phyloP scores from a whole-genome alignment of 2,113 vertebrate species.

The Pomatostomus ruficeps region DNA sequence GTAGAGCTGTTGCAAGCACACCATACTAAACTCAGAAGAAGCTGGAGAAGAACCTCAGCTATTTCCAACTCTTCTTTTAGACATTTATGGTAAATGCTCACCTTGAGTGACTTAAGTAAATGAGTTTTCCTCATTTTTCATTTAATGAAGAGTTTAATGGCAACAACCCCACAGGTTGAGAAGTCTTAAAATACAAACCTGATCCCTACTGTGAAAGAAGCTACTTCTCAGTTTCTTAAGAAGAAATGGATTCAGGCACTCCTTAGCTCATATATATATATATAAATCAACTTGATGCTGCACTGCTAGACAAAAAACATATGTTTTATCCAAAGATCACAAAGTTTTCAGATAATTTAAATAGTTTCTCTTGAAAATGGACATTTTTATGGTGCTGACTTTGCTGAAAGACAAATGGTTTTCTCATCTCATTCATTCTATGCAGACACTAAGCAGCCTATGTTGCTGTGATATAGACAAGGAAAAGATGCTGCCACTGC shows the following conservation, averaged over 20 bases:
- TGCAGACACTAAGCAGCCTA: not conserved
- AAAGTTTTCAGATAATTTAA: not conserved
- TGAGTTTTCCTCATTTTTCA: not conserved
- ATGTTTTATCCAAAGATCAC: not conserved
- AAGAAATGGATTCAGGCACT: not conserved
- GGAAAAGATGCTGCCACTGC: not conserved
- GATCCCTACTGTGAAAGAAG: not conserved
- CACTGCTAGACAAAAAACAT: not conserved
- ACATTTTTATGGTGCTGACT: not conserved
- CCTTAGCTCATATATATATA: not conserved
- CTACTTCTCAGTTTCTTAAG: not conserved
- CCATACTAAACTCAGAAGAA: not conserved
- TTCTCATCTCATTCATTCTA: not conserved
- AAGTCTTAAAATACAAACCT: not conserved
- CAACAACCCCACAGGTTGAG: accelerated
- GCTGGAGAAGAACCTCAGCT: not conserved
- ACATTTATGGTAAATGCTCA: not conserved
- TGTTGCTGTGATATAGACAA: not conserved
- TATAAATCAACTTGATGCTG: not conserved
- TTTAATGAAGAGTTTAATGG: not conserved
- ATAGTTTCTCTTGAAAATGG: not conserved
- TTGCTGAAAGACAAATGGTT: not conserved
- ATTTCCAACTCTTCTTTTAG: not conserved
- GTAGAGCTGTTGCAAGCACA: not conserved
- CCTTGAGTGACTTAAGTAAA: not conserved